Conservation (phyloP, 2,113 vertebrate species). For the Osmerus eperlanus region DNA sequence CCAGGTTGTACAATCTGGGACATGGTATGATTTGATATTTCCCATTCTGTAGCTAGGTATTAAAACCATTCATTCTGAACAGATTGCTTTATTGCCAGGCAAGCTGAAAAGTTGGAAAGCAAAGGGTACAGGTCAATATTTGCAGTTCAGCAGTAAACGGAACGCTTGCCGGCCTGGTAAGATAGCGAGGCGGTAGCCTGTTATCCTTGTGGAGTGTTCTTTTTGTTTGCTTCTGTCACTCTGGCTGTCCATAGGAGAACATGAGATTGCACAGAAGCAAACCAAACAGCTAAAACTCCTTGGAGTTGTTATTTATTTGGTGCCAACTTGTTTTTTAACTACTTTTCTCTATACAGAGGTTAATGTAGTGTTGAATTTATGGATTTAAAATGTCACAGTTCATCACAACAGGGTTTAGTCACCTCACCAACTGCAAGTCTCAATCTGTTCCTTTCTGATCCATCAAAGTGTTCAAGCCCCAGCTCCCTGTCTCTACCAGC, state of each 20-base stretch:
- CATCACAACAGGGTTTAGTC: background rate
- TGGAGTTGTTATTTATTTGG: too few species aligned
- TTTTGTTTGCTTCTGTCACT: too few species aligned
- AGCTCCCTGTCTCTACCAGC: background rate
- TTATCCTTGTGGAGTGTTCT: background rate
- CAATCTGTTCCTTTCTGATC: background rate
- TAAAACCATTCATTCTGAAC: constrained; percentile 15
- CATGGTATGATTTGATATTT: constrained; percentile 6
- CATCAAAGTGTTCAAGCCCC: background rate
- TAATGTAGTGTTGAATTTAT: too few species aligned
- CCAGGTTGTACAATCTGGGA: too few species aligned
- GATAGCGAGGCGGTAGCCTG: background rate
- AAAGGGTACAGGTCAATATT: constrained; percentile 51
- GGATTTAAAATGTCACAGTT: too few species aligned
- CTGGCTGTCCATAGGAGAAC: too few species aligned
- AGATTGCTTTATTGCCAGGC: constrained; percentile 24
- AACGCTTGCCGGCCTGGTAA: background rate
- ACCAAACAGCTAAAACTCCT: too few species aligned
- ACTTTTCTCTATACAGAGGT: too few species aligned
- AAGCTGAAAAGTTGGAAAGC: constrained; percentile 12
- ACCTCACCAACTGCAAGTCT: background rate
- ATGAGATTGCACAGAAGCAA: too few species aligned
- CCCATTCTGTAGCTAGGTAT: background rate
- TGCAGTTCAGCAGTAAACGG: constrained; percentile 41
- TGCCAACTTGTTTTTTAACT: too few species aligned